Percentiles rank a stretch among this genome's conserved stretches.
Conservation (phyloP, 2,797 vertebrate genomes). For the Thaleichthys pacificus region DNA sequence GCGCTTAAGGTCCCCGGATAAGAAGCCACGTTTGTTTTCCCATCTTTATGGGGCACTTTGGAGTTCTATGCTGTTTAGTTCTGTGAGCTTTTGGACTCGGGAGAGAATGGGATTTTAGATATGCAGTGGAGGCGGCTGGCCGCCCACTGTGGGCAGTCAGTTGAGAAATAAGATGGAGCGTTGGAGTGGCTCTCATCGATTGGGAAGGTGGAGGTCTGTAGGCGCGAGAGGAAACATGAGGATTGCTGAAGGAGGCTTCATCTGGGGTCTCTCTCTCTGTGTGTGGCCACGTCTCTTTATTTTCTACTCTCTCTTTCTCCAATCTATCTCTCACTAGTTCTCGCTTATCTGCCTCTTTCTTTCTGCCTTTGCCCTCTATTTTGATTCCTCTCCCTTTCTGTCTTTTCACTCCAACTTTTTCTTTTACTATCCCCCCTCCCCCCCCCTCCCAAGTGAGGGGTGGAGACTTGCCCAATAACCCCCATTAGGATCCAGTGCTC, state of each 20-base stretch:
- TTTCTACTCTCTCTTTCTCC: too few relatives aligned
- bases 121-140: slow-evolving; percentile 12
- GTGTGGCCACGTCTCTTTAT: background rate
- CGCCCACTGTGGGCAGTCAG: slow-evolving; percentile 13
- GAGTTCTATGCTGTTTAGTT: background rate
- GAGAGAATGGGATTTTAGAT: background rate
- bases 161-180: slow-evolving; percentile 40
- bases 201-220: background rate
- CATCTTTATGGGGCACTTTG: background rate
- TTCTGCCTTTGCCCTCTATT: background rate
- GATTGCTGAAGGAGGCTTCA: background rate
- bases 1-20: background rate
- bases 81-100: background rate
- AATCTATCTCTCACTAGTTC: background rate
- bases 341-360: background rate
- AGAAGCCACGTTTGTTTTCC: background rate
- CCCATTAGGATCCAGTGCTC: slow-evolving; percentile 6
- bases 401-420: background rate
- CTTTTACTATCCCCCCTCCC: too few relatives aligned
- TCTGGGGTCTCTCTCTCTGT: slow-evolving; percentile 13
- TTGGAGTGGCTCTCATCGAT: slow-evolving; percentile 43
- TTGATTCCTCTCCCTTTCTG: background rate
- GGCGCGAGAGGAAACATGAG: background rate
- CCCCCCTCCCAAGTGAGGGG: background rate
- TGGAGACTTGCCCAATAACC: slow-evolving; percentile 18